These are phyloP conservation scores for Hirtodrosophila trivittata DNA, from an alignment of 2,888 invertebrate species.

Conservation along the genomic window DNA sequence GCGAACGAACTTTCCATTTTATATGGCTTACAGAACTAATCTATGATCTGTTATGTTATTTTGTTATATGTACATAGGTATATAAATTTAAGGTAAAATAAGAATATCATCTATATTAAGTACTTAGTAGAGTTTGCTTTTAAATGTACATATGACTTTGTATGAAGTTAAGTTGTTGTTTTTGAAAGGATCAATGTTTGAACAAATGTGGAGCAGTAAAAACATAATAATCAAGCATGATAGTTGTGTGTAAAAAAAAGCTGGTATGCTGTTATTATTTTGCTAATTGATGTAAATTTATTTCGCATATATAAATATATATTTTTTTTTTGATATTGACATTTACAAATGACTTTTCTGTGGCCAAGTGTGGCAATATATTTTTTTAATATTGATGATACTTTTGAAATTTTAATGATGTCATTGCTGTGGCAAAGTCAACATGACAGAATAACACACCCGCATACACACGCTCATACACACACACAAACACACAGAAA, in stretches of 20 bases:
- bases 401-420: constrained; percentile 56
- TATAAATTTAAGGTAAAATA: constrained; percentile 33
- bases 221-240: constrained; percentile 10
- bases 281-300: constrained; percentile 37
- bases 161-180: no score
- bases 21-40: constrained; percentile 54
- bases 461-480: constrained; percentile 16
- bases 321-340: constrained; percentile 29
- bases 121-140: no score
- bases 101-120: constrained; percentile 30
- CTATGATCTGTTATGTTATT: constrained; percentile 33
- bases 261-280: constrained; percentile 12
- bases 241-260: constrained; percentile 10
- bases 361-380: constrained; percentile 19
- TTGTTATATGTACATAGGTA: constrained; percentile 12
- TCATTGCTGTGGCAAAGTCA: constrained; percentile 55
- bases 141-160: no score
- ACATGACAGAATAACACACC: constrained; percentile 44
- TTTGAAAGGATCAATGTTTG: neutral
- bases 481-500: constrained; percentile 2
- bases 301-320: constrained; percentile 13
- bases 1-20: constrained; percentile 31
- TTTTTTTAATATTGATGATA: constrained; percentile 50
- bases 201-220: neutral
- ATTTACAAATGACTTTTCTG: constrained; percentile 37